Conservation (phyloP, 2,888 invertebrate genomes). For the Ectemnius cavifrons region DNA sequence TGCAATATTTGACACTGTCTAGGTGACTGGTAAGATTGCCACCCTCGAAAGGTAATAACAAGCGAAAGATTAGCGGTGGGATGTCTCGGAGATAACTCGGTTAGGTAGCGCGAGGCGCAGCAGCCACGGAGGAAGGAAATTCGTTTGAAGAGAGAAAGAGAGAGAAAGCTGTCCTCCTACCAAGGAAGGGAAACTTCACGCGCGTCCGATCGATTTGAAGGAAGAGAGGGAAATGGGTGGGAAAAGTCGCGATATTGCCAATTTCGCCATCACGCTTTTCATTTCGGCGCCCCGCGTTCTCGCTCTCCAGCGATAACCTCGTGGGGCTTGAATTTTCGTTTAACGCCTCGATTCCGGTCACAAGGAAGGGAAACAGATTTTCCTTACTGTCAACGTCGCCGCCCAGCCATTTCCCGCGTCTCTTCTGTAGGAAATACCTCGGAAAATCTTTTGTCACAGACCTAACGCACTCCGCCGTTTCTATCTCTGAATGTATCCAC, state of each 20-base stretch:
- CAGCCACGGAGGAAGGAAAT: constrained; percentile 25
- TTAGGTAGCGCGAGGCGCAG: constrained; percentile 14
- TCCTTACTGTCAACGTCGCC: constrained; percentile 32
- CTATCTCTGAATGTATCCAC: no score
- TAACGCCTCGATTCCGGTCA: constrained; percentile 20
- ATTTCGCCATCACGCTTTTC: constrained; percentile 72
- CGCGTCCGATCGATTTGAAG: constrained; percentile 44
- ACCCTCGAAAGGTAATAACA: no score
- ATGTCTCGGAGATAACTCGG: constrained; percentile 28
- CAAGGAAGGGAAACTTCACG: no score
- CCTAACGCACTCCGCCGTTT: not conserved
- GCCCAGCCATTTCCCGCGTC: constrained; percentile 29
- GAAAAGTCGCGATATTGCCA: constrained; percentile 70
- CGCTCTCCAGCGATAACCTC: constrained; percentile 45
- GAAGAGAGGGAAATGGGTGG: constrained; percentile 34
- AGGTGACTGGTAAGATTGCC: no score
- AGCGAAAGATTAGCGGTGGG: constrained; percentile 30
- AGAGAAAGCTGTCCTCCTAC: not conserved
- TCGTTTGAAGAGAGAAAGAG: constrained; percentile 9
- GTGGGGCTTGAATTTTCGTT: constrained; percentile 55
- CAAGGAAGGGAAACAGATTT: constrained; percentile 49
- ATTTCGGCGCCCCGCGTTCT: constrained; percentile 56
- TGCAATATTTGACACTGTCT: no score
- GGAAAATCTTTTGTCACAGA: constrained; percentile 25
- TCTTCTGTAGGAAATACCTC: constrained; percentile 52